Evolutionary conservation across 2,797 vertebrate genomes (phyloP), one percentile per base, ranked within the genome.

Genomic region (Malurus leucopterus): DNA sequence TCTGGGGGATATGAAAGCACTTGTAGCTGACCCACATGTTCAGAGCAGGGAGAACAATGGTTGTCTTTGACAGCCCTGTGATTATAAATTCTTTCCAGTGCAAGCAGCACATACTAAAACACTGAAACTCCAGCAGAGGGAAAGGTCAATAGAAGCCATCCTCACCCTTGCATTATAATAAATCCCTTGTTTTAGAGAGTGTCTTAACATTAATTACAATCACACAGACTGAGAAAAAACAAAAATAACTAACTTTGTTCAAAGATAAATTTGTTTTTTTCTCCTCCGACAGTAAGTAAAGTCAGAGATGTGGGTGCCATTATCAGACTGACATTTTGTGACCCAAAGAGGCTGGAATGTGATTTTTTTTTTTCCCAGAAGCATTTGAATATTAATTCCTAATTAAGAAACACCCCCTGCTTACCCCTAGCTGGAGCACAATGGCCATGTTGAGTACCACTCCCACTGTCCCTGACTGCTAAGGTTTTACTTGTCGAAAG

Each of bases 81-180:
- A 97, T 97, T 96, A 97, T 97, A 97, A 97, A 98, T 98, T 98
- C 97, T 97, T 98, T 96, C 96, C 97, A 97, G 97, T 83, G 94
- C 96, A 95, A 97, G 96, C 96, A 91, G 96, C 96, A 97, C 96
- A 97, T 96, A 97, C 97, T 98, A 97, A 97, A 97, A 96, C 94
- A 97, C 96, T 96, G 96, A 96, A 97, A 97, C 97, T 96, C 95
- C 95, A 97, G 95, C 96, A 95, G 96, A 94, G 88, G 94, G 93
- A 97, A 98, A 97, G 97, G 97, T 98, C 97, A 97, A 96, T 87
- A 88, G 94, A 96, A 97, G 96, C 96, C 96, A 97, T 96, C 97
- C 96, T 96, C 96, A 95, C 93, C 85, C 95, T 93, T 85, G 50
- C 86, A 79, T 94, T 95, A 97, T 95, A 97, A 97, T 96, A 96